Evolutionary conservation across 2,113 vertebrate genomes (phyloP).

Genomic region (Pardalotus punctatus): DNA sequence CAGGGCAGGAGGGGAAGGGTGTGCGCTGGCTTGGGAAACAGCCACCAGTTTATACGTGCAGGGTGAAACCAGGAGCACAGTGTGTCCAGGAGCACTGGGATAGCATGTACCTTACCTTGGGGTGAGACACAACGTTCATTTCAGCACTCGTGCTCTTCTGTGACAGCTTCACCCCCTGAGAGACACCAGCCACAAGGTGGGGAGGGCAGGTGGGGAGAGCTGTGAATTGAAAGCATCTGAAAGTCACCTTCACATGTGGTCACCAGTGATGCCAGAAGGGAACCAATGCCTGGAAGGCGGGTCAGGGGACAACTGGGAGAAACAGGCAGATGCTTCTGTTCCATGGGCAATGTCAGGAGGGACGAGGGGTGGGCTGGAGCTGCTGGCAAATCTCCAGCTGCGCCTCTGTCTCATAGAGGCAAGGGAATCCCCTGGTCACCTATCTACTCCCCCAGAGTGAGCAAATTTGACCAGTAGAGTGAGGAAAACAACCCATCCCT

Average conservation of each 20-base stretch:
- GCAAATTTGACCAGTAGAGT: not conserved
- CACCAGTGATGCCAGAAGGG: not conserved
- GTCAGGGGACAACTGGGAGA: not conserved
- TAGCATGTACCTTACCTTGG: accelerated
- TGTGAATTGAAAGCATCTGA: not conserved
- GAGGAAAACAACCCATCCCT: not conserved
- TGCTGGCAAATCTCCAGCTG: not conserved
- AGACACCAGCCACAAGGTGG: too few relatives aligned
- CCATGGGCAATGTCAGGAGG: not conserved
- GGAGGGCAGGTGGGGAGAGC: too few relatives aligned
- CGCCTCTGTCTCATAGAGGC: not conserved
- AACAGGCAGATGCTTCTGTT: not conserved
- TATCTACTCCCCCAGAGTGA: not conserved
- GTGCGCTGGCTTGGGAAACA: not conserved
- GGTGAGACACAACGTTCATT: not conserved
- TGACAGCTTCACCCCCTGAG: not conserved
- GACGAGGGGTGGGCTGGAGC: not conserved
- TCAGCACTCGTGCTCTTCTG: not conserved
- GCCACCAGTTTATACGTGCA: accelerated
- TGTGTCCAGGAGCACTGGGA: not conserved
- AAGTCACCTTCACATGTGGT: not conserved
- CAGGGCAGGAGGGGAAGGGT: not conserved
- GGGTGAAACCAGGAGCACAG: not conserved
- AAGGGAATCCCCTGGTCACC: not conserved
- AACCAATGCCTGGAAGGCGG: not conserved